Base-by-base conservation (phyloP, 2,888 invertebrate species). In the Amiota minor region DNA sequence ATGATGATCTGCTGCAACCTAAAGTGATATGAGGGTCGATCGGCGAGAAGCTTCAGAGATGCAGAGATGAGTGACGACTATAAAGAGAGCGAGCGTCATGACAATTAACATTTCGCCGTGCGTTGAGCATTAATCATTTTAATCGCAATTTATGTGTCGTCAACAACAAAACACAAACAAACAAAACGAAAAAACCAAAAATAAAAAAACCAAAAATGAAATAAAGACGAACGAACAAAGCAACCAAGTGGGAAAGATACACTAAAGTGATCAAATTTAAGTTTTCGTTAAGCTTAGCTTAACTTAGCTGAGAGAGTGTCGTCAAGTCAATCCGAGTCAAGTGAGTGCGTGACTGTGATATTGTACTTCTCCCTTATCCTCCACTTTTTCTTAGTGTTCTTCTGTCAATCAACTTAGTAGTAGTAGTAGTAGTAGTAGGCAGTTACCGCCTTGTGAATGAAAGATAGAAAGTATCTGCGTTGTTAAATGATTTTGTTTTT, bases 71-170 rank as follows among this genome's bases (percentile, higher is more conserved):
- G 67, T 35, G 55, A 65, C 55, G 73, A 53, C 70, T 56, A 73
- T 16, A 71, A 75, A 75, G 74, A 75, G 72, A 72, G 35, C 73
- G 74, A 78, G 75, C 77, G 74, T 75, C 75, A 80, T 78, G 85
- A 85, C 88, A 87, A 88, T 87, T 87, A 87, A 88, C 88, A 88
- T 88, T 87, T 83, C 84, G 84, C 86, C 78, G 85, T 84, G 82
- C 84, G 81, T 80, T 85, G 81, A 80, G 81, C 88, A 87, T 87
- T 87, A 87, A 87, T 88, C 87, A 88, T 87, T 88, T 87, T 87
- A 87, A 87, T 87, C 87, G 87, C 87, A 87, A 87, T 87, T 88
- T 85, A 84, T 82, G 81, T 87, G 87, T 85, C 86, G 78, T 78
- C 78, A 78, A 75, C 81, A 80, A 80, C 82, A 80, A 3, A n/a